phyloP scores from a whole-genome alignment of 2,113 vertebrate genomes.

The Heterotilapia buettikoferi region DNA sequence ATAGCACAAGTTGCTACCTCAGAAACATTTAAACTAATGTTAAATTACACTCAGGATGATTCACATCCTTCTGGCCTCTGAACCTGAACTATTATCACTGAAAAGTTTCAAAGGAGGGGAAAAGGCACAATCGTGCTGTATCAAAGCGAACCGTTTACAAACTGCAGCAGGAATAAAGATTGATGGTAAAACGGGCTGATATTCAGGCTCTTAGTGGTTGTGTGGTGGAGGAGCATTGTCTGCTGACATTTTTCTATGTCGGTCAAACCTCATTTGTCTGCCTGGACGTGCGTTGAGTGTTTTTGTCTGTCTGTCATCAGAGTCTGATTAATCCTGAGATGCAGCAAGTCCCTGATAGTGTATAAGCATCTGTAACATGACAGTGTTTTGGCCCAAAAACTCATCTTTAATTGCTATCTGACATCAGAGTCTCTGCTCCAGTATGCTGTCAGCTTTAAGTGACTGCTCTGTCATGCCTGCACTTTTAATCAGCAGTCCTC shows the following conservation, averaged over 20 bases:
- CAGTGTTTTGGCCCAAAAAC: not conserved
- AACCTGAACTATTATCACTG: not conserved
- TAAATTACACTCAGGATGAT: not conserved
- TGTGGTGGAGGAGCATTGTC: constrained; percentile 33
- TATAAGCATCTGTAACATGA: not conserved
- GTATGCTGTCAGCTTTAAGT: not conserved
- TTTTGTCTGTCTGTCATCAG: not conserved
- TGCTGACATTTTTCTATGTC: constrained; percentile 10
- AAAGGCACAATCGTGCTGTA: not conserved
- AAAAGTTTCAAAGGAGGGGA: not conserved
- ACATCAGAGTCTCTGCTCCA: not conserved
- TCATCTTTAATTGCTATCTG: not conserved
- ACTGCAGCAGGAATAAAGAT: not conserved
- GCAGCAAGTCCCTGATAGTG: not conserved
- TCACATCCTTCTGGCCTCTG: not conserved
- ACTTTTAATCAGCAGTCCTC: constrained; percentile 29
- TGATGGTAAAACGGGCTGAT: not conserved
- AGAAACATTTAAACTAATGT: not conserved
- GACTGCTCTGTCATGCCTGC: not conserved
- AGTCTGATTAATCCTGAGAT: not conserved
- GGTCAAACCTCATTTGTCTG: not conserved
- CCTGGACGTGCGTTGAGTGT: not conserved
- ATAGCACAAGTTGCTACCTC: not conserved
- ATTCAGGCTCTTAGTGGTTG: not conserved
- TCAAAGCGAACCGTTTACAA: not conserved